Evolutionary conservation across 2,113 vertebrate species (phyloP).

Genomic region (Thamnophis sirtalis): DNA sequence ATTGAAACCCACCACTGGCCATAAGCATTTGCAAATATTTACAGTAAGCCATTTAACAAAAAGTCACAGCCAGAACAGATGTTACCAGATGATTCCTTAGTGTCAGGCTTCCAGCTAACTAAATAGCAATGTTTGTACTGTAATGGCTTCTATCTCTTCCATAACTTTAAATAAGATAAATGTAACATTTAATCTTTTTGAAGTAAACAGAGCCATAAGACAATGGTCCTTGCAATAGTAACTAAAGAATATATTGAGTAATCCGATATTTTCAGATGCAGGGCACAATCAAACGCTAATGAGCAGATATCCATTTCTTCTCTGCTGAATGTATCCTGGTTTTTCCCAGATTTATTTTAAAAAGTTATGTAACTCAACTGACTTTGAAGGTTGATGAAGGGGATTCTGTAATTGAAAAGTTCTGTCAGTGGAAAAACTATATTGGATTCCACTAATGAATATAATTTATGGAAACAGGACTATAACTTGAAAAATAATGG

Average conservation of each 20-base stretch:
- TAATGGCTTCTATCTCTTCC: neutral
- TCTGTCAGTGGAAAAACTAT: neutral
- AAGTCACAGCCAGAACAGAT: neutral
- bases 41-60: neutral
- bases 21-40: neutral
- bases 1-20: too few species aligned
- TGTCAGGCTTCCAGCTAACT: neutral
- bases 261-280: neutral
- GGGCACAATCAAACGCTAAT: neutral
- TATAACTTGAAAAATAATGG: neutral
- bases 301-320: neutral
- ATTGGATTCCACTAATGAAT: neutral
- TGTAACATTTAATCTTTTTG: neutral
- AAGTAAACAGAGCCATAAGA: neutral
- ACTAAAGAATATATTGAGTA: neutral
- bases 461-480: neutral
- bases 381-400: neutral
- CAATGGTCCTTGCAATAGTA: neutral
- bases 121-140: neutral
- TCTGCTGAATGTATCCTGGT: neutral
- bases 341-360: neutral
- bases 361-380: neutral
- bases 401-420: neutral
- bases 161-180: neutral
- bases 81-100: neutral